A percentile compares a stretch with the other conserved stretches of the same genome.
These are phyloP conservation scores for Teinopalpus imperialis DNA, from an alignment of 2,888 invertebrate species.

Conservation along the genomic window DNA sequence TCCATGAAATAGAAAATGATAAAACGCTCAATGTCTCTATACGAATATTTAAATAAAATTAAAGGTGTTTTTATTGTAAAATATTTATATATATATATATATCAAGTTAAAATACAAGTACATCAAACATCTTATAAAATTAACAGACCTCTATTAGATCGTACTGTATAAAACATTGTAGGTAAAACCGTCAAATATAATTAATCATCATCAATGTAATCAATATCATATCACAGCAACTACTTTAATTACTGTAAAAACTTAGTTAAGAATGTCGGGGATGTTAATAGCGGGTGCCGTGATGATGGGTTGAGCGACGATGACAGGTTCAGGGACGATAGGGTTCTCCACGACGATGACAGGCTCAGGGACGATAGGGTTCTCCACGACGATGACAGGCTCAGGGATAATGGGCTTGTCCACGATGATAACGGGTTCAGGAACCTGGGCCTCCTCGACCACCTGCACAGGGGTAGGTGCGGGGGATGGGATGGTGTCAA, in stretches of 20 bases:
- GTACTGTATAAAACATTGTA: not conserved
- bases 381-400: constrained; percentile 14
- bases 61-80: too few relatives aligned
- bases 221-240: not conserved
- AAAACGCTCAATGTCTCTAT: too few relatives aligned
- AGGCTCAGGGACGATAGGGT: constrained; percentile 13
- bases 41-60: too few relatives aligned
- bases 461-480: constrained; percentile 17
- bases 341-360: constrained; percentile 10
- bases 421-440: constrained; percentile 12
- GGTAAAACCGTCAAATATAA: not conserved
- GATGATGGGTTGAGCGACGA: constrained; percentile 24
- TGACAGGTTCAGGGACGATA: constrained; percentile 21
- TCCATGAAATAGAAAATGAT: too few relatives aligned
- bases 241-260: not conserved
- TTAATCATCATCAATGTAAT: not conserved
- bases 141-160: constrained; percentile 13
- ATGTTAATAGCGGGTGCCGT: constrained; percentile 22
- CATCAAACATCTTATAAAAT: too few relatives aligned
- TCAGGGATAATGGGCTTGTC: constrained; percentile 13
- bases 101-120: too few relatives aligned
- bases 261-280: constrained; percentile 30
- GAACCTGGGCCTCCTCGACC: constrained; percentile 13
- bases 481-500: constrained; percentile 5
- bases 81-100: too few relatives aligned